These are phyloP conservation scores for Leptodactylus fuscus DNA, from an alignment of 2,113 vertebrate species.

Conservation along the genomic window DNA sequence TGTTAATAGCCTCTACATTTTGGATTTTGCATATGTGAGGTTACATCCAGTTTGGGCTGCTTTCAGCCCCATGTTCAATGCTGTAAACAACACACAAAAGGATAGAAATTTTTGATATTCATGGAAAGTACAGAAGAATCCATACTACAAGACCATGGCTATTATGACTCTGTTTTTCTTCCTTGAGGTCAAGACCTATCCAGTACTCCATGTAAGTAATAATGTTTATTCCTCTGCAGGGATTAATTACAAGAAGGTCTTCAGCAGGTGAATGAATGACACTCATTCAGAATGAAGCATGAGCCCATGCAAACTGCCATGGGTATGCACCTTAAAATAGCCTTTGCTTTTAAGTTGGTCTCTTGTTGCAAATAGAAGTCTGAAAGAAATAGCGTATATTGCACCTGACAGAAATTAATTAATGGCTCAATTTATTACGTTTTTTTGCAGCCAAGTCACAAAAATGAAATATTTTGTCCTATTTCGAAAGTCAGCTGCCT, in stretches of 20 bases:
- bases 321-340: background rate
- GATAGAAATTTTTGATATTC: background rate
- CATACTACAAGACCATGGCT: background rate
- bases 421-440: background rate
- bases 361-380: constrained; percentile 1
- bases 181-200: constrained; percentile 4
- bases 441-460: background rate
- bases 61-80: background rate
- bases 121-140: background rate
- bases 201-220: constrained; percentile 4
- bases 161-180: background rate
- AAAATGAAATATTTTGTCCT: constrained; percentile 9
- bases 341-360: constrained; percentile 5
- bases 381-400: background rate
- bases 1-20: too few relatives aligned
- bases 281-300: background rate
- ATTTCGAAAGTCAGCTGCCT: background rate
- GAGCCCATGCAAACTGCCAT: background rate
- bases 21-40: background rate
- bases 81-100: background rate
- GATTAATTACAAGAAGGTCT: constrained; percentile 9
- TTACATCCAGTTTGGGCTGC: background rate
- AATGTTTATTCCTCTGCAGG: constrained; percentile 2
- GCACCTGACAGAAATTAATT: background rate
- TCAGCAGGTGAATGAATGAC: background rate